Evolutionary conservation across 2,113 vertebrate species (phyloP), one percentile per base, ranked within the genome.

Genomic region (Bubo scandiacus): DNA sequence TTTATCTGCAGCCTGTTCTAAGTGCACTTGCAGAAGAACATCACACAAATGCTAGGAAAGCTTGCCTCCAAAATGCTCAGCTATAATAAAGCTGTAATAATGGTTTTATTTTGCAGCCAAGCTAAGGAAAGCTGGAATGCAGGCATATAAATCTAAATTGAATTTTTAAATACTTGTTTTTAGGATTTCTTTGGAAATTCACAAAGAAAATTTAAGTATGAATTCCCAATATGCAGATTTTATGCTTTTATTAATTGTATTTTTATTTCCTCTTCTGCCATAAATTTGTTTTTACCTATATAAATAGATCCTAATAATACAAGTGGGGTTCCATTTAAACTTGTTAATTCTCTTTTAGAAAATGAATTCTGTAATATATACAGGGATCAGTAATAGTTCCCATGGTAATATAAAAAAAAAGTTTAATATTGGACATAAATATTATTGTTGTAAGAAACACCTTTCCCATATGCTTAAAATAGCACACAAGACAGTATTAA

Each of bases 81-180:
- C 57, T 93, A 75, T 86, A 95, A 94, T 96, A 88, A 96, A 91
- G 89, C 58, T 40, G 9, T 38, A 82, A 81, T 66, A 88, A 86
- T 71, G 54, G 49, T 52, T 87, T 95, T 77, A 61, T 75, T 74
- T 75, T 86, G 73, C 38, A 58, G 75, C 63, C 94, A 87, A 96
- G 70, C 66, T 83, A 87, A 36, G 23, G 9, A 65, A 92, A 79
- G 45, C 6, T 81, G 30, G 47, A 40, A 62, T 73, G 38, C 3
- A 68, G 25, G 55, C 26, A 73, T 54, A 88, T 79, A 94, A 78
- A 63, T 92, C 23, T 70, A 74, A 93, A 96, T 6, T 45, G 22
- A 89, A 42, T 59, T 95, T 86, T 95, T 65, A 86, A 97, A 95
- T 86, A 65, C 51, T 73, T 57, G 8, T 21, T 66, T 52, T 93